Percentiles rank a stretch among this genome's conserved stretches.
Conservation (phyloP, 1,140 invertebrate genomes). For the Teleopsis dalmanni region DNA sequence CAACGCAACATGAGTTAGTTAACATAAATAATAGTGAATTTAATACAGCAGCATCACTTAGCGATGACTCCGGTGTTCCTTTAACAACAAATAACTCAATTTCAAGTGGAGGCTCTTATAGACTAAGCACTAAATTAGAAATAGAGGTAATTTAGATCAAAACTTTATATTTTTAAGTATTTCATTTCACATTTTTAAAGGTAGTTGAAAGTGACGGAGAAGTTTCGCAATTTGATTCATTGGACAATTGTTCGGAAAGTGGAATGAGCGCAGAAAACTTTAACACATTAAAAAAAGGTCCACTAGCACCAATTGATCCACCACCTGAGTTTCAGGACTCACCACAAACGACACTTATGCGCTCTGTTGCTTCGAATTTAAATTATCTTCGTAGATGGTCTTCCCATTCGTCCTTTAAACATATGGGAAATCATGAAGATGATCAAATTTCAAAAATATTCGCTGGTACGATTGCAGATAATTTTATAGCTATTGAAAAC, state of each 20-base stretch:
- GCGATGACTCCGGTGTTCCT: slow-evolving; percentile 52
- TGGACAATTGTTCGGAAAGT: slow-evolving; percentile 57
- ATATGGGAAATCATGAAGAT: slow-evolving; percentile 23
- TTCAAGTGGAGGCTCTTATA: slow-evolving; percentile 50
- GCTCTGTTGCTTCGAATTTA: slow-evolving; percentile 36
- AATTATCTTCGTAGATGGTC: slow-evolving; percentile 39
- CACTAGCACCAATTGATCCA: slow-evolving; percentile 64
- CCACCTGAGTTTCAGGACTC: slow-evolving; percentile 66
- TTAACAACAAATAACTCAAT: slow-evolving; percentile 50
- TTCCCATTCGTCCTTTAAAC: slow-evolving; percentile 38
- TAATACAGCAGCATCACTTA: slow-evolving; percentile 42
- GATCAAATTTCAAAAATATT: background rate
- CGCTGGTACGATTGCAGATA: background rate
- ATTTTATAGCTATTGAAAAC: background rate
- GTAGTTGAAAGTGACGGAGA: slow-evolving; percentile 62
- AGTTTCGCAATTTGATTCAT: slow-evolving; percentile 57
- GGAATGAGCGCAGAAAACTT: slow-evolving; percentile 70
- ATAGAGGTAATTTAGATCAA: slow-evolving; percentile 44
- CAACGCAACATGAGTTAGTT: slow-evolving; percentile 32
- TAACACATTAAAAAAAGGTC: slow-evolving; percentile 72
- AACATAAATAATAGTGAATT: slow-evolving; percentile 41
- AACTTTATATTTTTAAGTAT: background rate
- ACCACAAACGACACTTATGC: slow-evolving; percentile 40
- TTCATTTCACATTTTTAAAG: slow-evolving; percentile 32
- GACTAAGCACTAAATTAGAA: slow-evolving; percentile 45